These are phyloP conservation scores for Pedionomus torquatus DNA, from an alignment of 2,113 vertebrate genomes.

Conservation along the genomic window DNA sequence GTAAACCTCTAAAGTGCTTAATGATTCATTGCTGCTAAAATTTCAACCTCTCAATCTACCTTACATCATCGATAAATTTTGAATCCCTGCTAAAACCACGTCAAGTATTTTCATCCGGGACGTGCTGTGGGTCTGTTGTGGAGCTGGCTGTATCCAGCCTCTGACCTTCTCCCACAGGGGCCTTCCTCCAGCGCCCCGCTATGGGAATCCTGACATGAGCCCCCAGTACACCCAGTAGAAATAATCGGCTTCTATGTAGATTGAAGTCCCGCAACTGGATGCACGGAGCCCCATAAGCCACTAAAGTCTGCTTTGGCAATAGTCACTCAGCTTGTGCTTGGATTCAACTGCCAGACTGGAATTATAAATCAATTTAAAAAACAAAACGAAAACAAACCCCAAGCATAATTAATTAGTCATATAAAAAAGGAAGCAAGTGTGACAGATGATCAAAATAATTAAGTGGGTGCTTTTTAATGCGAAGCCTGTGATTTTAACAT, in stretches of 20 bases:
- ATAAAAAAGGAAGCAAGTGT: not conserved
- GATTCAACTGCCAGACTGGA: not conserved
- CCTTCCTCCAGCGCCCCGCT: accelerated
- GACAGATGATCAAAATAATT: not conserved
- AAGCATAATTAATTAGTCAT: not conserved
- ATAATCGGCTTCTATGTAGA: not conserved
- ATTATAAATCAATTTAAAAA: not conserved
- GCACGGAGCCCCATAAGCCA: not conserved
- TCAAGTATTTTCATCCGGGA: not conserved
- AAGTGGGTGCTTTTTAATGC: not conserved
- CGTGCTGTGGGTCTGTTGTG: not conserved
- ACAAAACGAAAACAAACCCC: not conserved
- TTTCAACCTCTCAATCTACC: not conserved
- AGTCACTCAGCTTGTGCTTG: not conserved
- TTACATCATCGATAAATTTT: not conserved
- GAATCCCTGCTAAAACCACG: not conserved
- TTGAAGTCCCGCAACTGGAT: not conserved
- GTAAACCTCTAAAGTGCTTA: not conserved
- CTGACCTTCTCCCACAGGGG: not conserved
- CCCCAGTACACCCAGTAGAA: not conserved
- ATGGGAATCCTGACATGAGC: not conserved
- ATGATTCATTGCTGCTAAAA: not conserved
- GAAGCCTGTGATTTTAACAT: not conserved
- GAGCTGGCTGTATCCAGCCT: not conserved
- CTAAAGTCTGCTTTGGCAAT: not conserved